phyloP scores from a whole-genome alignment of 2,113 vertebrate species.

The Platysternon megacephalum region DNA sequence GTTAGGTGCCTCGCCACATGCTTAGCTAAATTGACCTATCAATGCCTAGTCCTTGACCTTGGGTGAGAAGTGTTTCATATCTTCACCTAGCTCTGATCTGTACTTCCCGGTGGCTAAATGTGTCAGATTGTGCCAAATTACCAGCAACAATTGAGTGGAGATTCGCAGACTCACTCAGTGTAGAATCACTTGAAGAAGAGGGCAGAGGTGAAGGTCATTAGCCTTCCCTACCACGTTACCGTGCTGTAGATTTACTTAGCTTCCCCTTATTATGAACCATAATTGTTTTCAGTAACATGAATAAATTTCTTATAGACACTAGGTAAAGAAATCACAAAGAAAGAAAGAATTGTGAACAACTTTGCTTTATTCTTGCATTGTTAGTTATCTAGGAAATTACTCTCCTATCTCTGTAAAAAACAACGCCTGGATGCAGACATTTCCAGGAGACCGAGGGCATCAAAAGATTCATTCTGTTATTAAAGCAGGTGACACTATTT shows the following conservation, averaged over 20 bases:
- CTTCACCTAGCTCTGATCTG: neutral
- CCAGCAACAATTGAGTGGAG: neutral
- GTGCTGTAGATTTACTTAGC: neutral
- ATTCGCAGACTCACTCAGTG: neutral
- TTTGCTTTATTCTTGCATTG: neutral
- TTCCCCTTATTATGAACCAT: neutral
- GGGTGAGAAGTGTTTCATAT: neutral
- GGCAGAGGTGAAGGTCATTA: neutral
- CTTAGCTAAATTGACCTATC: neutral
- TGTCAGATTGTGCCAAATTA: neutral
- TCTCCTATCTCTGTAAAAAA: neutral
- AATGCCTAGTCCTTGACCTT: neutral
- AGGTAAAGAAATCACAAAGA: neutral
- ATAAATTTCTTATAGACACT: neutral
- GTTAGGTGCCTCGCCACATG: neutral
- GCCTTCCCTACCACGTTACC: neutral
- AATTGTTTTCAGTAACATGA: neutral
- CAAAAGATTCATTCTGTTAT: neutral
- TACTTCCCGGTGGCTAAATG: neutral
- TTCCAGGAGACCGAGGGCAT: neutral
- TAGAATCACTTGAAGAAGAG: rapidly evolving
- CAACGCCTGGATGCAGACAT: neutral
- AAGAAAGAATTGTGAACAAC: neutral
- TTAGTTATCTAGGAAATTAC: rapidly evolving
- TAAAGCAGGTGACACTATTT: neutral